Conservation (phyloP, 53 echinoderm and acorn worm genomes). For the Patiria pectinifera region DNA sequence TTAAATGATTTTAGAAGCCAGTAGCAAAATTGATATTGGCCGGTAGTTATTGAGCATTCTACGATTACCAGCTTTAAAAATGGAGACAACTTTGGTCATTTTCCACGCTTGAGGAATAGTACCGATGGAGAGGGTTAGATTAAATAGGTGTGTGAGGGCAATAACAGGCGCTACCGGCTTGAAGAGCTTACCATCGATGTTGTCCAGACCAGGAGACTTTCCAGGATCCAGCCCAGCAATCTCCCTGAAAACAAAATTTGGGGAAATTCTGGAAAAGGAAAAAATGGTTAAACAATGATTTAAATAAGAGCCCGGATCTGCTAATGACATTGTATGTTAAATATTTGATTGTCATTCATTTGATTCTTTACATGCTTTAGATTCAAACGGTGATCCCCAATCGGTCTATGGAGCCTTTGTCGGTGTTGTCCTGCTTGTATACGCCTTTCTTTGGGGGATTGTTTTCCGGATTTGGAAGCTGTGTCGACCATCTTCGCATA, state of each 20-base stretch:
- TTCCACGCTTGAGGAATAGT: slow-evolving; percentile 16
- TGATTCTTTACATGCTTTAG: too few relatives aligned
- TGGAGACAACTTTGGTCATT: slow-evolving; percentile 11
- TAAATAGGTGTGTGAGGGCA: background rate
- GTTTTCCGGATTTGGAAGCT: too few relatives aligned
- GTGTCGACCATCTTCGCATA: too few relatives aligned
- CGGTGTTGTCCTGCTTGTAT: too few relatives aligned
- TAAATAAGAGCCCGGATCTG: slow-evolving; percentile 13
- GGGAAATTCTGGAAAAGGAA: slow-evolving; percentile 11
- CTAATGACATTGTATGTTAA: too few relatives aligned
- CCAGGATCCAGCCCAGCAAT: slow-evolving; percentile 29
- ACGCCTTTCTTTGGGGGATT: too few relatives aligned
- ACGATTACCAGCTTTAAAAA: slow-evolving; percentile 21
- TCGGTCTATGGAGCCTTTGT: too few relatives aligned
- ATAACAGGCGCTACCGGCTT: background rate
- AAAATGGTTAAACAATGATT: background rate
- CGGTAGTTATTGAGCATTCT: background rate
- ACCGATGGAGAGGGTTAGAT: background rate
- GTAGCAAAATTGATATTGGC: slow-evolving; percentile 23
- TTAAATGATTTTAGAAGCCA: background rate
- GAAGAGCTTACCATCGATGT: slow-evolving; percentile 41
- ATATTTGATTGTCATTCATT: too few relatives aligned
- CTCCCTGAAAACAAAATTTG: slow-evolving; percentile 11
- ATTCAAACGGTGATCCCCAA: too few relatives aligned
- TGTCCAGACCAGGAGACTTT: slow-evolving; percentile 45